phyloP scores from a whole-genome alignment of 2,797 vertebrate species.

The Xyrichtys novacula region DNA sequence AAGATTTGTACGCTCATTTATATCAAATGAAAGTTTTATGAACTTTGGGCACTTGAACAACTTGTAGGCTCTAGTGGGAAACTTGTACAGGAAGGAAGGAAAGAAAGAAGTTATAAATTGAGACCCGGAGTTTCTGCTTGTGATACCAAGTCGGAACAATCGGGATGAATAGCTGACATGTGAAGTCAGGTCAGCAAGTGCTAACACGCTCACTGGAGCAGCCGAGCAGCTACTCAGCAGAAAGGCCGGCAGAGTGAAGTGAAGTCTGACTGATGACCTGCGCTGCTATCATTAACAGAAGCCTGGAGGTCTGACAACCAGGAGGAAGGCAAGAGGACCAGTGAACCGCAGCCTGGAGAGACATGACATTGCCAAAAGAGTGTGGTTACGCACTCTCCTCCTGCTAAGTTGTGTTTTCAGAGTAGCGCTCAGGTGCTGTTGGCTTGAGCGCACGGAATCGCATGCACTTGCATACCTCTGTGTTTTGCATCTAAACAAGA shows the following conservation, averaged over 20 bases:
- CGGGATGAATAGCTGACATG: slow-evolving; percentile 31
- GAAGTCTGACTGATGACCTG: not conserved
- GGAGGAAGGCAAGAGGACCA: slow-evolving; percentile 11
- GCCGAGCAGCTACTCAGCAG: slow-evolving; percentile 30
- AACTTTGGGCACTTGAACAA: not conserved
- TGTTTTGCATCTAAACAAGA: slow-evolving; percentile 31
- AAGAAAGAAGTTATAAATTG: not conserved
- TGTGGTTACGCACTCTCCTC: not conserved
- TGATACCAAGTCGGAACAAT: slow-evolving; percentile 1
- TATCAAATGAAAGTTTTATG: not conserved
- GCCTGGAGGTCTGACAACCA: slow-evolving; percentile 11
- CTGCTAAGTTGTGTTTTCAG: not conserved
- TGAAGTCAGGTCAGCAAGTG: slow-evolving; percentile 32
- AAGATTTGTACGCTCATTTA: slow-evolving; percentile 7
- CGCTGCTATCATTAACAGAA: slow-evolving; percentile 18
- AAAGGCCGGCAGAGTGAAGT: slow-evolving; percentile 23
- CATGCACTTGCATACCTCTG: not conserved
- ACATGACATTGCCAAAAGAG: slow-evolving; percentile 23
- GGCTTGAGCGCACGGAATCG: not conserved
- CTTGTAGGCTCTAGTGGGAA: not conserved
- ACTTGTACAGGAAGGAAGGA: slow-evolving; percentile 2
- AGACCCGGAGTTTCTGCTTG: slow-evolving; percentile 2
- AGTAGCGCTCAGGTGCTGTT: slow-evolving; percentile 12
- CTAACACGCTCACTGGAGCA: slow-evolving; percentile 33
- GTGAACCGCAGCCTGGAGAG: slow-evolving; percentile 13